Percentiles rank a stretch among this genome's conserved stretches.
Conservation (phyloP, 2,797 vertebrate species). For the Cynopterus sphinx region DNA sequence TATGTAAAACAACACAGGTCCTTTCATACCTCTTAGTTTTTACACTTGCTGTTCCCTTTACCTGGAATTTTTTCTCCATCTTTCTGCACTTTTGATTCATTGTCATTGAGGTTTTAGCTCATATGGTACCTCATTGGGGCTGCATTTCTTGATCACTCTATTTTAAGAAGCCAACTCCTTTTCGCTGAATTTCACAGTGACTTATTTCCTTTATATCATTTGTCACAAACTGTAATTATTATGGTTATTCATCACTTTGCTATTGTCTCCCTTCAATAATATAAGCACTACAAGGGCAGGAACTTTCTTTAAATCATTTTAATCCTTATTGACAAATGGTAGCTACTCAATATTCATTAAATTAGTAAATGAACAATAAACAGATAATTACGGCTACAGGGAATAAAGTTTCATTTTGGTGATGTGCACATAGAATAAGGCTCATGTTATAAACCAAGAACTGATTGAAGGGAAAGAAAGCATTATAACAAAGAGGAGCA, state of each 20-base stretch:
- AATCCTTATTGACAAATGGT: background rate
- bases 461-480: background rate
- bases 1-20: background rate
- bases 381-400: background rate
- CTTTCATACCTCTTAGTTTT: background rate
- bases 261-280: background rate
- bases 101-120: background rate
- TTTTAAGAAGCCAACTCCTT: background rate
- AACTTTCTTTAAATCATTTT: background rate
- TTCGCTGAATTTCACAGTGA: background rate
- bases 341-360: background rate
- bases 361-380: conserved; percentile 2
- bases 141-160: background rate
- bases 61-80: background rate
- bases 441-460: background rate
- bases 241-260: background rate
- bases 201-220: background rate
- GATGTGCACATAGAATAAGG: background rate
- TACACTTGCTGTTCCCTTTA: background rate
- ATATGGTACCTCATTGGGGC: background rate
- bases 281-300: background rate
- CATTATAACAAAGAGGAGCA: background rate
- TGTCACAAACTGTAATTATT: background rate
- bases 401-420: conserved; percentile 24
- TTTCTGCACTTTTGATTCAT: background rate